Evolutionary conservation across 2,888 invertebrate species (phyloP), one percentile per base, ranked within the genome.

Genomic region (Troides helena): DNA sequence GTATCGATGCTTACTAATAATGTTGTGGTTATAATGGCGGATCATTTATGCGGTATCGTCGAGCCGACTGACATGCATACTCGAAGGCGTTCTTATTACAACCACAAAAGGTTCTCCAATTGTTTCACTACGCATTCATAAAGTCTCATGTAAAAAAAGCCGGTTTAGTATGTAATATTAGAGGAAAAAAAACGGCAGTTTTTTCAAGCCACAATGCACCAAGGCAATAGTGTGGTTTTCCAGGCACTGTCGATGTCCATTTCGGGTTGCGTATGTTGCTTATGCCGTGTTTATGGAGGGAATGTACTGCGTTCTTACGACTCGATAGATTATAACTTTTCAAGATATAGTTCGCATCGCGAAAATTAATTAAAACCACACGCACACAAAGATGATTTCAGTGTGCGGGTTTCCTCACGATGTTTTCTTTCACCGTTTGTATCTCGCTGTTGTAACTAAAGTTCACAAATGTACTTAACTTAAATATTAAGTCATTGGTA

Each of bases 261-360:
- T 88, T 83, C 81, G 80, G 82, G 82, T 74, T 73, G 71, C 80
- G 79, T 81, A 85, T 81, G 84, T 80, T 79, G 82, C 79, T 86
- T 84, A 83, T 82, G 74, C 81, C 73, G 80, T 83, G 85, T 88
- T 88, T 88, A 86, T 78, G 78, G 80, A 77, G 77, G 76, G 75
- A 77, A 72, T 74, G 75, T 75, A 76, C 75, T 76, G 76, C 76
- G 76, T 76, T 85, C 80, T 84, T 85, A 82, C 82, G 77, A 78
- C 76, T 74, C 71, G 77, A 81, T 80, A 80, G 81, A 82, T 85
- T 84, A 81, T 80, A 81, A 81, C 75, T 75, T 80, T 81, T 77
- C 76, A 74, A 72, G 72, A 74, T 74, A 72, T 71, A 67, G 72
- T 70, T 72, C 62, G 65, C 18, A 67, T 69, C 65, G 65, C n/a